A percentile compares a stretch with the other conserved stretches of the same genome.
These are phyloP conservation scores for Erebia aethiops DNA, from an alignment of 2,888 invertebrate species.

Conservation along the genomic window DNA sequence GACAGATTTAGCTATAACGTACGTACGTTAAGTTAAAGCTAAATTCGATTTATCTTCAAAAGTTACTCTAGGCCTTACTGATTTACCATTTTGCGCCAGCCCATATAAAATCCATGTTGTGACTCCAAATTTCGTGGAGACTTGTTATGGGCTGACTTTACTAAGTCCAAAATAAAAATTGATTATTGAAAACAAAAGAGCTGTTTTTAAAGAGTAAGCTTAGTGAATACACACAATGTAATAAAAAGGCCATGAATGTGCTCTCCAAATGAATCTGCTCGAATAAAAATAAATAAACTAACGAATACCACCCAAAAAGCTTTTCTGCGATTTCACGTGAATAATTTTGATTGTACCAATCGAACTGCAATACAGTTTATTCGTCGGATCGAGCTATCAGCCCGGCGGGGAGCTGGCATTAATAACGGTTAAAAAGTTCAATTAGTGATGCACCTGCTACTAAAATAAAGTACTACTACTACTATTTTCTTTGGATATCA, in stretches of 20 bases:
- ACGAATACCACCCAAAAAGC: conserved; percentile 17
- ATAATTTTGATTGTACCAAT: conserved; percentile 37
- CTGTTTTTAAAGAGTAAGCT: no score
- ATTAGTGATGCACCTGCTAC: conserved; percentile 26
- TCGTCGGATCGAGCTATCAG: conserved; percentile 33
- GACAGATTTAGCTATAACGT: no score
- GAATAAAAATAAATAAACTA: conserved; percentile 19
- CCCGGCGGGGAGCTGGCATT: conserved; percentile 26
- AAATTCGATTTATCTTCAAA: no score
- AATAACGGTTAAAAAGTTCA: conserved; percentile 36
- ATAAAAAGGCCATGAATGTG: background rate
- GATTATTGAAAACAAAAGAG: no score
- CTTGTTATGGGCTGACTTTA: no score
- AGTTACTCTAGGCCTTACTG: no score
- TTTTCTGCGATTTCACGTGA: conserved; percentile 21
- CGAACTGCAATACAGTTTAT: conserved; percentile 33
- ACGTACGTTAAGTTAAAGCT: no score
- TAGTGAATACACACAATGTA: no score
- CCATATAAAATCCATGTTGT: no score
- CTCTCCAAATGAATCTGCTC: background rate
- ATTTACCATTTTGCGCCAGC: no score
- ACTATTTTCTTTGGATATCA: background rate
- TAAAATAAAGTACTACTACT: background rate
- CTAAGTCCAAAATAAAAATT: no score
- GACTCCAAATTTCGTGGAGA: no score